Evolutionary conservation across 2,888 invertebrate genomes (phyloP).

Genomic region (Xiphydria camelus): DNA sequence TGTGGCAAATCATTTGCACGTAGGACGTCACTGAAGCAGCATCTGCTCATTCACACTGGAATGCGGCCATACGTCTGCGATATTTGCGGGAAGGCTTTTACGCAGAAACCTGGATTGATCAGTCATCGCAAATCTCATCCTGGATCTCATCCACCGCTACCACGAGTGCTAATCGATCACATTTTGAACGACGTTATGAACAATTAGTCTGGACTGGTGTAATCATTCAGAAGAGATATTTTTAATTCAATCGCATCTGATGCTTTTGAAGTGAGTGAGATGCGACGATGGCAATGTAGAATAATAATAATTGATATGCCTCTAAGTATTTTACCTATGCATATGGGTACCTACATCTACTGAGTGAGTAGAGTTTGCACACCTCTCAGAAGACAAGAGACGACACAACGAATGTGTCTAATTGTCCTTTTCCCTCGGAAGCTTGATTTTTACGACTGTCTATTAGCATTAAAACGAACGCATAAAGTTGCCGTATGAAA

Average conservation of each 20-base stretch:
- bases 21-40: slow-evolving; percentile 50
- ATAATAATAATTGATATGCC: too few relatives aligned
- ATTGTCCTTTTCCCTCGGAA: too few relatives aligned
- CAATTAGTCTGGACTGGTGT: slow-evolving; percentile 15
- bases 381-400: too few relatives aligned
- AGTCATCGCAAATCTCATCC: slow-evolving; percentile 54
- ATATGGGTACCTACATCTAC: too few relatives aligned
- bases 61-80: slow-evolving; percentile 52
- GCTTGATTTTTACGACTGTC: too few relatives aligned
- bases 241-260: not conserved
- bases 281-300: too few relatives aligned
- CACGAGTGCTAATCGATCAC: slow-evolving; percentile 50
- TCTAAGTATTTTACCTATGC: too few relatives aligned
- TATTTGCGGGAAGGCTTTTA: slow-evolving; percentile 53
- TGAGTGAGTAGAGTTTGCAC: too few relatives aligned
- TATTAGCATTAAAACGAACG: too few relatives aligned
- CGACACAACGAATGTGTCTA: too few relatives aligned
- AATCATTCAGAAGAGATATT: not conserved
- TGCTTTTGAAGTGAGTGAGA: too few relatives aligned
- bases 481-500: too few relatives aligned
- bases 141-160: slow-evolving; percentile 50
- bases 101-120: slow-evolving; percentile 53
- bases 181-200: slow-evolving; percentile 49
- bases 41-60: slow-evolving; percentile 51
- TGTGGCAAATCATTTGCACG: slow-evolving; percentile 49